Base-by-base conservation (phyloP, 2,113 vertebrate genomes). In the Zosterops lateralis region DNA sequence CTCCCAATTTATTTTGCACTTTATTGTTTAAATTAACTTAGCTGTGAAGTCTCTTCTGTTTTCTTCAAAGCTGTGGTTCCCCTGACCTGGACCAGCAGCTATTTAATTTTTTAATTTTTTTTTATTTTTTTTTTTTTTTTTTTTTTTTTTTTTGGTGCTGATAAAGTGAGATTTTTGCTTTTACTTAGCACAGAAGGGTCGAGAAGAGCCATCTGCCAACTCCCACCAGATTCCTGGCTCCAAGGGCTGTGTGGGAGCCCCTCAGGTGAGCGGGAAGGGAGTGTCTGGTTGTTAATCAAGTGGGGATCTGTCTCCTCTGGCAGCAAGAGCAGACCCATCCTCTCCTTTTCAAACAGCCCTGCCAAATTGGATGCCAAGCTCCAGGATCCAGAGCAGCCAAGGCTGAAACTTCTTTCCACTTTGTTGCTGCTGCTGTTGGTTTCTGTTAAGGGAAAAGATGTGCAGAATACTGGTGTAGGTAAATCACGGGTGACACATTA, bases 21-120 rank as follows among this genome's bases (percentile, higher is more conserved):
- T 71, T 53, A 57, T 45, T 92, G 83, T 94, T 95, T 94, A 73
- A 65, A 92, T 67, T 67, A 92, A 34, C 64, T 86, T 66, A 19
- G 16, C 67, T 62, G 60, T 36, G 51, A 84, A 80, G 51, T 64
- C 32, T 73, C 17, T 53, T n/a, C 53, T 89, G 77, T 50, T 90
- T 91, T 47, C 60, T 64, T 79, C 54, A 56, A 51, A 88, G 67
- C 4, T 79, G 22, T 0, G 1, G 17, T 47, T 89, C 34, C 50
- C 26, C n/a, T 51, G 66, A 76, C 54, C 38, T 9, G 0, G 17
- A 50, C 17, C 14, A 73, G 38, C 62, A 73, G 36, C 17, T 53
- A 11, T 50, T 67, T 20, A 10, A 12, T 34, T 8, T 36, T 36
- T 36, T 36, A n/a, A n/a, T 36, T 36, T 38, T 38, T 38, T 38